Percentiles rank a stretch among this genome's conserved stretches.
phyloP scores from a whole-genome alignment of 2,797 vertebrate species.

The Micrastur ruficollis region DNA sequence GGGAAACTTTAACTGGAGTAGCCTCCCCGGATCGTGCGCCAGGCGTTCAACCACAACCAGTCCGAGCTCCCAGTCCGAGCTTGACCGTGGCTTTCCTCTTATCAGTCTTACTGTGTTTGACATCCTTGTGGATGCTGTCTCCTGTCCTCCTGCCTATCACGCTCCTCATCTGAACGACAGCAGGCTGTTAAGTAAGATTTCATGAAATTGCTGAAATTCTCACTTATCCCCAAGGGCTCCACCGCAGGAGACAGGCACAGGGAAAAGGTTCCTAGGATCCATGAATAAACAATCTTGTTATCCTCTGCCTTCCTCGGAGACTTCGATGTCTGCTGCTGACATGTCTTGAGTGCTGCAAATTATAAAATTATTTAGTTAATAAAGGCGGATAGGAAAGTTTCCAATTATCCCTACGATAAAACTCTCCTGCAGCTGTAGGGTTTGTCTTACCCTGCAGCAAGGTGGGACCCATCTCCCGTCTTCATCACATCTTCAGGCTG shows the following conservation, averaged over 20 bases:
- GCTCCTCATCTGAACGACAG: background rate
- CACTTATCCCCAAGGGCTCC: background rate
- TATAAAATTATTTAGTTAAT: slow-evolving; percentile 48
- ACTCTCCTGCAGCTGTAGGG: background rate
- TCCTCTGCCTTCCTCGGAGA: background rate
- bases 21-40: fast-evolving
- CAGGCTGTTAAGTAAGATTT: slow-evolving; percentile 5
- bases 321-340: background rate
- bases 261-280: background rate
- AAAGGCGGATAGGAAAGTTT: slow-evolving; percentile 27
- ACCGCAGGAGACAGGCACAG: background rate
- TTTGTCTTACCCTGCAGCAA: slow-evolving; percentile 20
- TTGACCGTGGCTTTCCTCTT: background rate
- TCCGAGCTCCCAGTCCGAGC: fast-evolving
- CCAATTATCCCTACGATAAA: background rate
- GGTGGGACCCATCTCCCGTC: background rate
- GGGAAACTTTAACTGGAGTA: background rate
- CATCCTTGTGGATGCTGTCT: background rate
- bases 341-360: background rate
- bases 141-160: background rate
- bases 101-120: background rate
- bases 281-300: slow-evolving; percentile 4
- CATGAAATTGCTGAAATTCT: background rate
- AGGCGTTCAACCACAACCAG: background rate
- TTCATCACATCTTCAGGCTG: background rate